Evolutionary conservation across 2,888 invertebrate species (phyloP), one percentile per base, ranked within the genome.

Genomic region (Drosophila yooni): DNA sequence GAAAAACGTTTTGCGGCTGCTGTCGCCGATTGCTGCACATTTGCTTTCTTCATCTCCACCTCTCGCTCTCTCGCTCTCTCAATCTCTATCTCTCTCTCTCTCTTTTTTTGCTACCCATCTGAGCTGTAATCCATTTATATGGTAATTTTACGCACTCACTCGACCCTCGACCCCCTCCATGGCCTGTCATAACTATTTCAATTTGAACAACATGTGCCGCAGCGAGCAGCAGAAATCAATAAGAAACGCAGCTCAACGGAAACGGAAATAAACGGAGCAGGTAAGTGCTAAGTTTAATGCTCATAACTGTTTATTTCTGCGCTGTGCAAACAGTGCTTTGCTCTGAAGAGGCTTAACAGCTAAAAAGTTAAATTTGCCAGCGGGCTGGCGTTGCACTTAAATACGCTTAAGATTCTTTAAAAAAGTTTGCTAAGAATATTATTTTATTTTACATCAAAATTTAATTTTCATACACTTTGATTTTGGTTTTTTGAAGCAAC

Each of bases 61-160:
- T 21, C 2, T 25, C 31, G 25, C 33, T 33, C 51, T 33, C 51
- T 21, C 21, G 21, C 21, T 21, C 21, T 18, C 38, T 27, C 38
- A 3, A 8, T 21, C 21, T 15, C 21, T 34, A 3, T 13, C 27
- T 31, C 53, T 18, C 13, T 31, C 13, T 76, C 79, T 83, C 77
- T 71, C 27, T 70, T 52, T 70, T 76, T 78, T 71, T 51, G 40
- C 64, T 11, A 13, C 61, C n/a, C 38, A 59, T 43, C 54, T 71
- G 66, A 53, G 51, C 70, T 68, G 73, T 87, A 87, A 87, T 87
- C 89, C 87, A 89, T 87, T 87, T 88, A 88, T 82, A 87, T 88
- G 87, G 84, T 87, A 87, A 87, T 87, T 87, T 88, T 60, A 54
- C 52, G 52, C 61, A 58, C 70, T 53, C 69, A 61, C 57, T 65